Evolutionary conservation across 2,797 vertebrate genomes (phyloP).

Genomic region (Acanthopagrus latus): DNA sequence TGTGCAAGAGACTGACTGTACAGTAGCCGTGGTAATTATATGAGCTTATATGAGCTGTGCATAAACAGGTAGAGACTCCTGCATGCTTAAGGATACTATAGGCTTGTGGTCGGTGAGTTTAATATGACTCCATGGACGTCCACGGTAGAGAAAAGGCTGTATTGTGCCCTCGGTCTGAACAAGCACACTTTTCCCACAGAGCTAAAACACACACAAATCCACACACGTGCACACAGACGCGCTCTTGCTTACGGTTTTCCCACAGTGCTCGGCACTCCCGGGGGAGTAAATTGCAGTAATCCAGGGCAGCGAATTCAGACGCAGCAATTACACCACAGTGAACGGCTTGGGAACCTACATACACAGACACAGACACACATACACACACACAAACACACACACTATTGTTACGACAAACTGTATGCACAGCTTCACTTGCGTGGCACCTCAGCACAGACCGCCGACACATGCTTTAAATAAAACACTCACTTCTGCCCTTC

Average conservation of each 20-base stretch:
- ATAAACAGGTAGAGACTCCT: slow-evolving; percentile 15
- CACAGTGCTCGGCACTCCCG: slow-evolving; percentile 83
- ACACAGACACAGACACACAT: slow-evolving; percentile 45
- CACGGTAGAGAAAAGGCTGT: slow-evolving; percentile 72
- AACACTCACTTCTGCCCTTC: slow-evolving; percentile 8
- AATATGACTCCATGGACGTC: slow-evolving; percentile 62
- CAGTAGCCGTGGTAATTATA: background rate
- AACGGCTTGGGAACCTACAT: slow-evolving; percentile 77
- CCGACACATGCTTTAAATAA: slow-evolving; percentile 1
- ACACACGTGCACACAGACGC: slow-evolving; percentile 60
- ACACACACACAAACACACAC: slow-evolving; percentile 33
- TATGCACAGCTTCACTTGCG: slow-evolving; percentile 30
- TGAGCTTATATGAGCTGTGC: background rate
- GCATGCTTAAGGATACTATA: slow-evolving; percentile 40
- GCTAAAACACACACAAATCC: slow-evolving; percentile 73
- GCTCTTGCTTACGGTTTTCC: slow-evolving; percentile 77
- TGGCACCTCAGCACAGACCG: background rate
- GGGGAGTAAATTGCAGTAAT: slow-evolving; percentile 85
- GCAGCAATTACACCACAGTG: slow-evolving; percentile 79
- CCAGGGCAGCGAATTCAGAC: slow-evolving; percentile 82
- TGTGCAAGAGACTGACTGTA: background rate
- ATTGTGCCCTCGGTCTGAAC: slow-evolving; percentile 70
- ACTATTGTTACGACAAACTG: slow-evolving; percentile 28
- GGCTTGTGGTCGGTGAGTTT: slow-evolving; percentile 55
- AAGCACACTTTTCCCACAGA: slow-evolving; percentile 79